Evolutionary conservation across 2,888 invertebrate species (phyloP).

Genomic region (Halictus quadricinctus): DNA sequence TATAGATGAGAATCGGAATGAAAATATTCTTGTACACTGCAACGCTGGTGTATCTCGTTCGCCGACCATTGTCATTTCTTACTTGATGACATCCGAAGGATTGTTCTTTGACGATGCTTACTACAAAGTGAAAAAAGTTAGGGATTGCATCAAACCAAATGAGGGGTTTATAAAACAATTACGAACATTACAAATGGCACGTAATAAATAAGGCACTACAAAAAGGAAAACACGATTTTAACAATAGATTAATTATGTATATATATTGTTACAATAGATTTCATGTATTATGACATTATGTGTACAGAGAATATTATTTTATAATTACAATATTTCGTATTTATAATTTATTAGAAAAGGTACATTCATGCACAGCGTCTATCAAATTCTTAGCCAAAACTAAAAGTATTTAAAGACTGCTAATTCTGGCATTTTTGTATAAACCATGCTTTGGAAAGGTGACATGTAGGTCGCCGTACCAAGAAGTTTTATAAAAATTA

Average conservation of each 20-base stretch:
- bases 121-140: constrained; percentile 86
- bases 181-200: constrained; percentile 72
- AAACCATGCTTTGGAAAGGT: constrained; percentile 73
- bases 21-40: constrained; percentile 92
- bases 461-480: constrained; percentile 79
- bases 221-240: constrained; percentile 21
- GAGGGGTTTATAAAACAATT: constrained; percentile 90
- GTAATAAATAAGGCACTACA: background rate
- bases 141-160: constrained; percentile 91
- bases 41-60: constrained; percentile 96
- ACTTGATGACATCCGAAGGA: constrained; percentile 87
- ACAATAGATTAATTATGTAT: constrained; percentile 70
- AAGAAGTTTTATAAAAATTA: constrained; percentile 81
- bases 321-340: constrained; percentile 76
- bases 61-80: constrained; percentile 90
- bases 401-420: constrained; percentile 73
- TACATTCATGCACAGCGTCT: constrained; percentile 77
- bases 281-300: constrained; percentile 75
- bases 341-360: constrained; percentile 77
- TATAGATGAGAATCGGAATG: constrained; percentile 84
- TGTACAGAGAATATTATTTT: constrained; percentile 76
- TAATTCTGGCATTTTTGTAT: constrained; percentile 72
- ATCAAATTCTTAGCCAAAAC: constrained; percentile 75
- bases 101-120: constrained; percentile 87
- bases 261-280: constrained; percentile 73